Conservation (phyloP, 2,888 invertebrate species). For the Heliconius aoede region DNA sequence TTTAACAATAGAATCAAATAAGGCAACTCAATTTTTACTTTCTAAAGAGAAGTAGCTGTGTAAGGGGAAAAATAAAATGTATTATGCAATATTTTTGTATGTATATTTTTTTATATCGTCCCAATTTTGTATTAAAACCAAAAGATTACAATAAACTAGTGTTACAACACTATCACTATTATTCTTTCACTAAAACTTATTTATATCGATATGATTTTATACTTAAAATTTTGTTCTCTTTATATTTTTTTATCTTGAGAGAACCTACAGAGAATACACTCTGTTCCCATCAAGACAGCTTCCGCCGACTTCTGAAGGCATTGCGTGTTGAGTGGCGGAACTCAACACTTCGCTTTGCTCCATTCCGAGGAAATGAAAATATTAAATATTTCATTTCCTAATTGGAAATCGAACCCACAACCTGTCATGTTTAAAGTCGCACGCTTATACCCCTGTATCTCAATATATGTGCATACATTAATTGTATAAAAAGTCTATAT, state of each 20-base stretch:
- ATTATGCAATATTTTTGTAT: slow-evolving; percentile 5
- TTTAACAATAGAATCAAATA: slow-evolving; percentile 27
- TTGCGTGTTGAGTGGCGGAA: no score
- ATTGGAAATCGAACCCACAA: no score
- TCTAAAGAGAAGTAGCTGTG: slow-evolving; percentile 1
- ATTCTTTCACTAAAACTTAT: not conserved
- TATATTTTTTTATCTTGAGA: no score
- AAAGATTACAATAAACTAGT: not conserved
- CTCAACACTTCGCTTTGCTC: no score
- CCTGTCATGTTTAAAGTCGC: no score
- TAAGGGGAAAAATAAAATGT: not conserved
- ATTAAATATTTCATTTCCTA: no score
- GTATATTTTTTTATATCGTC: not conserved
- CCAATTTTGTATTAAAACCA: not conserved
- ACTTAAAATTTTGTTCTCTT: not conserved
- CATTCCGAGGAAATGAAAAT: no score
- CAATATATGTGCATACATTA: not conserved
- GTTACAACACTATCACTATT: not conserved
- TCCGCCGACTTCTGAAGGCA: no score
- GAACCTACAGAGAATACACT: no score
- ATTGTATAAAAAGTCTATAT: not conserved
- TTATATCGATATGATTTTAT: not conserved
- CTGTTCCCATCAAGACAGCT: no score
- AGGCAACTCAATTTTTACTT: slow-evolving; percentile 21
- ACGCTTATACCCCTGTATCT: not conserved